Conservation (phyloP, 2,888 invertebrate species). For the Nymphalis urticae region DNA sequence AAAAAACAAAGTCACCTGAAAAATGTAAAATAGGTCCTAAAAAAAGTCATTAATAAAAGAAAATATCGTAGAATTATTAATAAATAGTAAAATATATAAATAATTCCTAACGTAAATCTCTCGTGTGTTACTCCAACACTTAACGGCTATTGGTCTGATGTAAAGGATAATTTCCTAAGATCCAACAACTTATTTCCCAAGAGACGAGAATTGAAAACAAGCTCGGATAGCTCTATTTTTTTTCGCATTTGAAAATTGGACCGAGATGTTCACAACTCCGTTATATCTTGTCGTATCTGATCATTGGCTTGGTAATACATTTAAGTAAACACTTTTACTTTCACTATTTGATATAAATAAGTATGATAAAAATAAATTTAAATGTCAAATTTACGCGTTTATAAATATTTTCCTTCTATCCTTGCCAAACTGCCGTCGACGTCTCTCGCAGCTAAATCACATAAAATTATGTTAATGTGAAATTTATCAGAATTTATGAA, state of each 20-base stretch:
- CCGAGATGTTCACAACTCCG: too few relatives aligned
- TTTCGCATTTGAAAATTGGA: conserved; percentile 5
- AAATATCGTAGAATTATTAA: too few relatives aligned
- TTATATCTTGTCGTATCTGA: background rate
- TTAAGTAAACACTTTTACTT: background rate
- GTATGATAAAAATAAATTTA: background rate
- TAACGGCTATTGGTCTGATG: conserved; percentile 20
- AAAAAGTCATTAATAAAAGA: too few relatives aligned
- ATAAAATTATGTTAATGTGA: conserved; percentile 33
- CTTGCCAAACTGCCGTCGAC: conserved; percentile 27
- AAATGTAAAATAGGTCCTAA: too few relatives aligned
- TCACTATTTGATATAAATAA: background rate
- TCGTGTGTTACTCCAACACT: conserved; percentile 16
- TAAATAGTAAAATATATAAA: background rate
- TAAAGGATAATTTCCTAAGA: conserved; percentile 25
- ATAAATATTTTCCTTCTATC: conserved; percentile 24
- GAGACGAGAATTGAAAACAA: conserved; percentile 29
- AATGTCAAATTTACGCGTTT: conserved; percentile 17
- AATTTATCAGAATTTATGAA: conserved; percentile 29
- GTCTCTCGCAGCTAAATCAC: conserved; percentile 24
- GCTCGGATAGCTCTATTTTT: conserved; percentile 7
- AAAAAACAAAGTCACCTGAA: too few relatives aligned
- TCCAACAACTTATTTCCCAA: conserved; percentile 27
- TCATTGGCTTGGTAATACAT: background rate
- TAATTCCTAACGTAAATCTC: conserved; percentile 2